Base-by-base conservation (phyloP, 2,797 vertebrate genomes). In the Cuniculus paca region DNA sequence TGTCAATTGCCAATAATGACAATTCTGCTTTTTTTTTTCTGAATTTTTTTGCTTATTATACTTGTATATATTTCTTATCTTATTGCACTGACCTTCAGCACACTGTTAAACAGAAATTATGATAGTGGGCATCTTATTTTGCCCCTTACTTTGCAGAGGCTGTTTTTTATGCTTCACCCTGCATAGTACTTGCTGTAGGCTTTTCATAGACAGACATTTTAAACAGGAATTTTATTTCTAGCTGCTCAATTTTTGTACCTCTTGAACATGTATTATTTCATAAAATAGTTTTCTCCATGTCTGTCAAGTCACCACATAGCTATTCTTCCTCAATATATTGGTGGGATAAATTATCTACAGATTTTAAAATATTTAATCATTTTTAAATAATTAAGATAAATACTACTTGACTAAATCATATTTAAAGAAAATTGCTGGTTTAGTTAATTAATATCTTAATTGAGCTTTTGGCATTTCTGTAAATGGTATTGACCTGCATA, bases 351-450 rank as follows among this genome's bases (percentile, higher is more conserved):
- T 61, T 75, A 81, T 34, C 52, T 84, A 58, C 52, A 74, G 31
- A 75, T 45, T 80, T 42, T 92, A 90, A 92, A 90, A 93, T n/a
- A 6, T 72, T 95, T 83, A 42, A 58, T 39, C 20, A 50, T 90
- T 77, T 28, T 72, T 83, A 89, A 88, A 75, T 48, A 61, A 87
- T 78, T 61, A 54, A 1, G 20, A 90, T 85, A 86, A 89, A 81
- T 77, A 75, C 12, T 81, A 75, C 24, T 81, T 78, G 68, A 65
- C 14, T 50, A 87, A 78, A 72, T 93, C 6, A 36, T 77, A 48
- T 56, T 90, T 48, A 48, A 78, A 81, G 34, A 31, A 90, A 63
- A 34, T 78, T 72, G 1, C 54, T 63, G 45, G 8, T 77, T 90
- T 85, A 70, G 60, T 75, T 82, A 77, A 84, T 74, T 82, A 72